These are phyloP conservation scores for Leptinotarsa tumamoca DNA, from an alignment of 2,888 invertebrate genomes.

Conservation along the genomic window DNA sequence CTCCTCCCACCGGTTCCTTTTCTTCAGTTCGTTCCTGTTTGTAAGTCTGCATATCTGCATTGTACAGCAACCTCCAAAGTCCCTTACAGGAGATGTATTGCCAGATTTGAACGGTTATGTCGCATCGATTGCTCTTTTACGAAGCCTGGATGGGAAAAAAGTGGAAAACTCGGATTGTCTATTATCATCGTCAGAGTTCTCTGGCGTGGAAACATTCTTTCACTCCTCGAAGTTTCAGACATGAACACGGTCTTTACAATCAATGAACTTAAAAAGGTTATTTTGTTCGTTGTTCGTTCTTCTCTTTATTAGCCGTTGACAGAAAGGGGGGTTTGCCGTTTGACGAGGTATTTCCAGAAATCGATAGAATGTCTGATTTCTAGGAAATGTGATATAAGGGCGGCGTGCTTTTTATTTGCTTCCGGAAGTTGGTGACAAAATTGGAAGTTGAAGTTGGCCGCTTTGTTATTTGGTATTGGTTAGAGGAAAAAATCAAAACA, in stretches of 20 bases:
- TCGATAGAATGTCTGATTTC: slow-evolving; percentile 28
- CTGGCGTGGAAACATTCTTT: slow-evolving; percentile 47
- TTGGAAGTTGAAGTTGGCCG: background rate
- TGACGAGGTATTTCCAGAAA: slow-evolving; percentile 27
- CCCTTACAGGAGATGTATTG: slow-evolving; percentile 28
- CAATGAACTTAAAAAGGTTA: slow-evolving; percentile 41
- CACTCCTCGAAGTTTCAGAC: slow-evolving; percentile 44
- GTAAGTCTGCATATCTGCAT: slow-evolving; percentile 29
- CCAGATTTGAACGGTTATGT: slow-evolving; percentile 33
- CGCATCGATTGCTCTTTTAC: slow-evolving; percentile 38
- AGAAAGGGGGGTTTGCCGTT: slow-evolving; percentile 31
- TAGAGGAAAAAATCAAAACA: too few species aligned
- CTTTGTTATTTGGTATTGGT: too few species aligned
- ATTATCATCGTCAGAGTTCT: slow-evolving; percentile 46
- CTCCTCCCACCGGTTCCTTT: background rate
- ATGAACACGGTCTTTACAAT: slow-evolving; percentile 42
- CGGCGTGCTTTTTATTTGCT: background rate
- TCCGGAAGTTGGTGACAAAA: background rate
- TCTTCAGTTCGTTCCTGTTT: background rate
- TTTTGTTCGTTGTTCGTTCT: slow-evolving; percentile 31
- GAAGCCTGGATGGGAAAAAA: slow-evolving; percentile 30
- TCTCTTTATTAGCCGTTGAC: slow-evolving; percentile 38
- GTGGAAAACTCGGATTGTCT: slow-evolving; percentile 46
- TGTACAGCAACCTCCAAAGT: slow-evolving; percentile 22
- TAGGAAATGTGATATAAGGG: background rate